A percentile compares a stretch with the other conserved stretches of the same genome.
Evolutionary conservation across 2,113 vertebrate species (phyloP).

Genomic region (Carassius carassius): DNA sequence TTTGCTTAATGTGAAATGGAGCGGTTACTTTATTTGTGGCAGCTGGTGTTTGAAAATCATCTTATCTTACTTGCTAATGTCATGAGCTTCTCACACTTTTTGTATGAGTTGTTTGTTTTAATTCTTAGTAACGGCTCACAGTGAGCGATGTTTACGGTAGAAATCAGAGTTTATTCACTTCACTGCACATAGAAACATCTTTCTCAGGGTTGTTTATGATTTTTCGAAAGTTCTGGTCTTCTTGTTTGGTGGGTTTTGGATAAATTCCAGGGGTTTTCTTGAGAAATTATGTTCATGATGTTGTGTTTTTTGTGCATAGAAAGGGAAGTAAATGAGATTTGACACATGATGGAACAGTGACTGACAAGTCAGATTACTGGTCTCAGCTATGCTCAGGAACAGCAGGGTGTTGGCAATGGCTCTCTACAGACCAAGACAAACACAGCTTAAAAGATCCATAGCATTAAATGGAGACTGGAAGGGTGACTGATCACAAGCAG

Average conservation of each 20-base stretch:
- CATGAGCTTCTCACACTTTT: conserved; percentile 1
- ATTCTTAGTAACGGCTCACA: neutral
- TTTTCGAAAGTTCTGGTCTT: neutral
- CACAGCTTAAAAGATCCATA: neutral
- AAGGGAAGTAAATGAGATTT: conserved; percentile 52
- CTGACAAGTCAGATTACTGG: conserved; percentile 61
- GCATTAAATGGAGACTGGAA: neutral
- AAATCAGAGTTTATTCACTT: neutral
- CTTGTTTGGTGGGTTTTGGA: conserved; percentile 16
- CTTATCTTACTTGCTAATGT: neutral
- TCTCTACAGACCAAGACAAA: neutral
- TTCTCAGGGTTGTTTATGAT: neutral
- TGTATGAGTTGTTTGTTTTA: conserved; percentile 9
- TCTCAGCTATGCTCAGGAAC: conserved; percentile 53
- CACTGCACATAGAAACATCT: neutral
- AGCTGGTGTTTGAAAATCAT: conserved; percentile 15
- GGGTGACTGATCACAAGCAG: neutral
- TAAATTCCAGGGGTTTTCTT: conserved; percentile 37
- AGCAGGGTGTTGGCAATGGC: conserved; percentile 44
- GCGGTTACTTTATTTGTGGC: conserved; percentile 21
- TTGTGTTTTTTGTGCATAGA: conserved; percentile 26
- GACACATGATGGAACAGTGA: conserved; percentile 43
- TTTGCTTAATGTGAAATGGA: conserved; percentile 27
- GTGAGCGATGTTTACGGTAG: neutral
- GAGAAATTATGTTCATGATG: conserved; percentile 21